Evolutionary conservation across 23 tunicate species (phyloP).

Genomic region (Aplidium turbinatum): DNA sequence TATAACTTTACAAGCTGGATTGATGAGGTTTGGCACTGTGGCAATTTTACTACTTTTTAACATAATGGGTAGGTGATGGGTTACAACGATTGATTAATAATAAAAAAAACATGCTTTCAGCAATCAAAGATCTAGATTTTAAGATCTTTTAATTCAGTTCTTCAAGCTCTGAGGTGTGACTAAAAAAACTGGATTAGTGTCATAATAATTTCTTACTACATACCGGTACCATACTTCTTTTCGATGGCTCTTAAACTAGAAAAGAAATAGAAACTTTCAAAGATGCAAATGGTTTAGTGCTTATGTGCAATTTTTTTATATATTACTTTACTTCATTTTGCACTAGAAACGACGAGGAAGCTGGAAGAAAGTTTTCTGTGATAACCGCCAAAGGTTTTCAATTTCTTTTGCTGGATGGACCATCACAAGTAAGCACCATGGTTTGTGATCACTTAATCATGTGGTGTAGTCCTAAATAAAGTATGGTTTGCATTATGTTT

Average conservation of each 20-base stretch:
- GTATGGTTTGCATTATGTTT: background rate
- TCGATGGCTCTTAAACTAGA: too few species aligned
- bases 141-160: background rate
- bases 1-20: constrained; percentile 57
- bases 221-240: too few species aligned
- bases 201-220: too few species aligned
- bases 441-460: background rate
- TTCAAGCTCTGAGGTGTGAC: background rate
- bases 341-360: constrained; percentile 66
- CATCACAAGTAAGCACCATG: constrained; percentile 57
- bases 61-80: background rate
- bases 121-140: too few species aligned
- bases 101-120: too few species aligned
- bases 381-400: constrained; percentile 95
- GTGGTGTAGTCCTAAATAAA: background rate
- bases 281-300: too few species aligned
- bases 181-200: background rate
- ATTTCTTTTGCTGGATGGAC: constrained; percentile 75
- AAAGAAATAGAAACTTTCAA: too few species aligned
- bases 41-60: background rate
- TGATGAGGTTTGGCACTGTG: constrained; percentile 66
- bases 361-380: constrained; percentile 36
- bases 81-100: background rate
- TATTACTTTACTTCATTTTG: constrained; percentile 21
- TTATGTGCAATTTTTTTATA: too few species aligned